Conservation (phyloP, 2,888 invertebrate genomes). For the Eupithecia subumbrata region DNA sequence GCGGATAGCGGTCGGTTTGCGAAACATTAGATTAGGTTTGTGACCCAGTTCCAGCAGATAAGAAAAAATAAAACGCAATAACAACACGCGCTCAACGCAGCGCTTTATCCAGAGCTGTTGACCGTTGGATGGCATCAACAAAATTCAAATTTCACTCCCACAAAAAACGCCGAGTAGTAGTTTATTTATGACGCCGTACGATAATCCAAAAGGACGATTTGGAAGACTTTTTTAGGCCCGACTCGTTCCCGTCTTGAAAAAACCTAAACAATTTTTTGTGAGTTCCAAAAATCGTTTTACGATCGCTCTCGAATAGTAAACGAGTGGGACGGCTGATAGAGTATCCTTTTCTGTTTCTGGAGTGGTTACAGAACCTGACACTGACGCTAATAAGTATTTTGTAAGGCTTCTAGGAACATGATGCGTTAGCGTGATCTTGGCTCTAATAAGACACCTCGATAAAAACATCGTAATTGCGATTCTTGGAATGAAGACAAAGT, state of each 20-base stretch:
- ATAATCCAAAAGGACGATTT: conserved; percentile 70
- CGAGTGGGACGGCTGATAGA: conserved; percentile 56
- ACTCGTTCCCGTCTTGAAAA: conserved; percentile 66
- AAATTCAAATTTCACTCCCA: conserved; percentile 68
- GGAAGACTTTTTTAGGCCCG: conserved; percentile 56
- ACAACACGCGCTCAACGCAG: conserved; percentile 47
- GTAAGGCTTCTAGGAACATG: conserved; percentile 71
- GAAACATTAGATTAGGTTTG: conserved; percentile 65
- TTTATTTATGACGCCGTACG: conserved; percentile 77
- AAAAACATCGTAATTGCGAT: conserved; percentile 51
- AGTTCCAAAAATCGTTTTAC: conserved; percentile 76
- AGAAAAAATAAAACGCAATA: conserved; percentile 69
- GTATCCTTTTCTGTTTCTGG: conserved; percentile 55
- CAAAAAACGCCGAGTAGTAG: conserved; percentile 69
- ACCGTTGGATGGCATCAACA: conserved; percentile 67
- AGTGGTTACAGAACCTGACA: conserved; percentile 68
- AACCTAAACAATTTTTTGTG: conserved; percentile 81
- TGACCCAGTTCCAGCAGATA: conserved; percentile 71
- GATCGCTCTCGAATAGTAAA: conserved; percentile 79
- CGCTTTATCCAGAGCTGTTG: conserved; percentile 52
- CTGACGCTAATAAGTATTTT: conserved; percentile 66
- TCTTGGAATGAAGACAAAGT: conserved; percentile 57
- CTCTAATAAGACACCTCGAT: conserved; percentile 62
- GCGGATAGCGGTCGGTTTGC: conserved; percentile 49
- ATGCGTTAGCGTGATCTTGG: conserved; percentile 58